A percentile compares a stretch with the other conserved stretches of the same genome.
These are phyloP conservation scores for Peromyscus eremicus DNA, from an alignment of 2,797 vertebrate species.

Conservation along the genomic window DNA sequence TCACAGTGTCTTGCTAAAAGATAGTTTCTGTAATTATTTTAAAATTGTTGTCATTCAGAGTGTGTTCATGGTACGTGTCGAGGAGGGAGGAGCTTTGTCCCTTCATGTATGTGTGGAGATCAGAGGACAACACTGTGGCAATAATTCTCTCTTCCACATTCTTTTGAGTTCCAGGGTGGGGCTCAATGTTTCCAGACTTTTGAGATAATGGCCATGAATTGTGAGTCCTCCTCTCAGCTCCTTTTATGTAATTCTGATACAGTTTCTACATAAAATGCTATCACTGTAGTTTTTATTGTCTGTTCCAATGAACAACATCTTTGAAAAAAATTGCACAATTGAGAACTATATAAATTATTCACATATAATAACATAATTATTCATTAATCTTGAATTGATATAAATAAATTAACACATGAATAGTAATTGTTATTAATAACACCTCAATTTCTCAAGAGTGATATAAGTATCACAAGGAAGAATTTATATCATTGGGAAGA, in stretches of 20 bases:
- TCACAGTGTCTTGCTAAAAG: not conserved
- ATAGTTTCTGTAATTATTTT: not conserved
- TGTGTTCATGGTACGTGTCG: not conserved
- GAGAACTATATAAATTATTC: slow-evolving; percentile 9
- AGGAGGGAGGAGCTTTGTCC: not conserved
- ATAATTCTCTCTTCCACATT: not conserved
- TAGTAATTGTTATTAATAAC: not conserved
- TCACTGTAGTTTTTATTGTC: not conserved
- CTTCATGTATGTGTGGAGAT: too few relatives aligned
- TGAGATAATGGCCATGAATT: not conserved
- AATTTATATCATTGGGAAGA: not conserved
- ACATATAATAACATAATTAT: not conserved
- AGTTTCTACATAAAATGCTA: not conserved
- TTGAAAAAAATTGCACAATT: not conserved
- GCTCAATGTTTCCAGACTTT: too few relatives aligned
- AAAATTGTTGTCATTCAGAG: too few relatives aligned
- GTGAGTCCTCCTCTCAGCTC: not conserved
- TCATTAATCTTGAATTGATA: not conserved
- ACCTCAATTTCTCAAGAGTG: not conserved
- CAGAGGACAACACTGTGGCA: too few relatives aligned
- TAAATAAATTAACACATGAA: not conserved
- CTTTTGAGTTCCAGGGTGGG: not conserved
- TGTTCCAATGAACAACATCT: not conserved
- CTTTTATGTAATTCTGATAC: not conserved
- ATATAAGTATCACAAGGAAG: not conserved